A percentile compares a stretch with the other conserved stretches of the same genome.
Evolutionary conservation across 2,888 invertebrate genomes (phyloP).

Genomic region (Protodeltote pygarga): DNA sequence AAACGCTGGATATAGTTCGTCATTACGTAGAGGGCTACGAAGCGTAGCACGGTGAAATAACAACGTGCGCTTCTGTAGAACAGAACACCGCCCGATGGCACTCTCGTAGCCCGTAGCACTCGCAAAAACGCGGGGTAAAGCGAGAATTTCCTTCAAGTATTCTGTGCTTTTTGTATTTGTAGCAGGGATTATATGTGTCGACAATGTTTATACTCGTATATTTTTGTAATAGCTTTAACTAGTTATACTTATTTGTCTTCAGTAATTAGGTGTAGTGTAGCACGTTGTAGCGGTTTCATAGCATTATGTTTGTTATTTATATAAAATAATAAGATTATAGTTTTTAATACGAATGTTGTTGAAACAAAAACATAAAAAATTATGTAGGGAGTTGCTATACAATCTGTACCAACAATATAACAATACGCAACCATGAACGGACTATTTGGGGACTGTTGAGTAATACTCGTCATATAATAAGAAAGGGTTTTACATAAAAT

Average conservation of each 20-base stretch:
- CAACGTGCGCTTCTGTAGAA: conserved; percentile 52
- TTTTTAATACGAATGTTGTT: conserved; percentile 22
- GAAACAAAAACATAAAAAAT: conserved; percentile 42
- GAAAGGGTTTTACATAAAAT: conserved; percentile 36
- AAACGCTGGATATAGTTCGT: conserved; percentile 45
- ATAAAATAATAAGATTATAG: conserved; percentile 24
- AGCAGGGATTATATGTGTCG: conserved; percentile 24
- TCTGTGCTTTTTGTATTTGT: conserved; percentile 27
- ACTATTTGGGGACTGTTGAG: conserved; percentile 39
- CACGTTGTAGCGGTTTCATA: conserved; percentile 3
- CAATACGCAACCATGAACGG: conserved; percentile 31
- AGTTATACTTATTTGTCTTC: background rate
- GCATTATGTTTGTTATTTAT: conserved; percentile 2
- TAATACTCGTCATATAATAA: conserved; percentile 43
- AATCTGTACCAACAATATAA: conserved; percentile 22
- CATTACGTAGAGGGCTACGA: conserved; percentile 46
- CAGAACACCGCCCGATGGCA: conserved; percentile 31
- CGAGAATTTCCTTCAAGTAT: conserved; percentile 21
- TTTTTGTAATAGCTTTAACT: conserved; percentile 6
- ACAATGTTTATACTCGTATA: background rate
- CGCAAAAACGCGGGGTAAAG: conserved; percentile 35
- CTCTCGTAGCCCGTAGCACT: conserved; percentile 37
- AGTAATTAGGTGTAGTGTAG: conserved; percentile 11
- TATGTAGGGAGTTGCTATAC: conserved; percentile 43
- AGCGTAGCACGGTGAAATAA: conserved; percentile 52